phyloP scores from a whole-genome alignment of 2,113 vertebrate genomes.

The Tursiops truncatus region DNA sequence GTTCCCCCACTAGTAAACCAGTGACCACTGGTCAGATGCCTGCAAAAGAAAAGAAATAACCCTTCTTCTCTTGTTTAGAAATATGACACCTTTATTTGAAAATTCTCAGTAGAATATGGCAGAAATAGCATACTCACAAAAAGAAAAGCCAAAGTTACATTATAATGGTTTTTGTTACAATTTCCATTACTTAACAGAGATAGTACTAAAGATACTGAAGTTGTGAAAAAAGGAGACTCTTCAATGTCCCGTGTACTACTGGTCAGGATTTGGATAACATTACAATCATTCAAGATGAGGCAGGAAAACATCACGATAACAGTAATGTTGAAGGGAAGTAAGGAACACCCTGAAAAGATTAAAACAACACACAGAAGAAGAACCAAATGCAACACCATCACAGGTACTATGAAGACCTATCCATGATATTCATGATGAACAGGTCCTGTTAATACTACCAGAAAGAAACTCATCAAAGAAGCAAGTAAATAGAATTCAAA shows the following conservation, averaged over 20 bases:
- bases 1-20: neutral
- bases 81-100: neutral
- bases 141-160: neutral
- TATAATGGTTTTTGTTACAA: neutral
- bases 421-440: neutral
- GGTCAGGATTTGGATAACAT: neutral
- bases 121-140: neutral
- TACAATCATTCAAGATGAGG: neutral
- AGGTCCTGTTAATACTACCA: neutral
- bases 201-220: neutral
- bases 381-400: rapidly evolving
- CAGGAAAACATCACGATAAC: neutral
- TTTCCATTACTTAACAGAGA: neutral
- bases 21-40: neutral
- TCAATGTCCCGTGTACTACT: neutral
- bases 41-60: neutral
- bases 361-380: neutral
- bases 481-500: neutral
- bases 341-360: neutral
- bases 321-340: neutral
- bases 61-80: neutral
- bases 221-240: neutral
- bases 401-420: neutral
- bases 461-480: neutral
- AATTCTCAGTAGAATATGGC: neutral